Evolutionary conservation across 1,140 invertebrate species (phyloP).

Genomic region (Paracyclopina nana): DNA sequence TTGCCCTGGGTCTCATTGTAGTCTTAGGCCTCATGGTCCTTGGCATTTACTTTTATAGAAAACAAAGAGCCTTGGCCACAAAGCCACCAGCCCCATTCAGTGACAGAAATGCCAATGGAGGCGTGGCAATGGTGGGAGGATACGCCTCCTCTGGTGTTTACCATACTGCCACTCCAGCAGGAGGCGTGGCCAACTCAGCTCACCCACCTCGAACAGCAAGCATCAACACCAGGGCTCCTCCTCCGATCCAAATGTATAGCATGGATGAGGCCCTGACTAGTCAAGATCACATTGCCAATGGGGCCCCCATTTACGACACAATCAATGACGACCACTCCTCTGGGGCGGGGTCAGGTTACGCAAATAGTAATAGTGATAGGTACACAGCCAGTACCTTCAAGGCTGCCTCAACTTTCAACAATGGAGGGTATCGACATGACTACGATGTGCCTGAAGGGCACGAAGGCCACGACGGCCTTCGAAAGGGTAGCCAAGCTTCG

Average conservation of each 20-base stretch:
- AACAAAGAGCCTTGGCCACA: not conserved
- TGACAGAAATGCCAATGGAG: not conserved
- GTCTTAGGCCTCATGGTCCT: slow-evolving; percentile 3
- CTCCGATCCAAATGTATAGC: slow-evolving; percentile 13
- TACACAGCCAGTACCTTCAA: not conserved
- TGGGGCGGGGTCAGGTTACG: not conserved
- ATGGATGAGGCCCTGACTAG: slow-evolving; percentile 8
- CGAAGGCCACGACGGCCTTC: not conserved
- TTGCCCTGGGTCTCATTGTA: slow-evolving; percentile 11
- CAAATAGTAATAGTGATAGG: not conserved
- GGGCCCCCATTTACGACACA: slow-evolving; percentile 13
- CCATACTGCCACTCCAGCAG: not conserved
- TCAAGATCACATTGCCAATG: not conserved
- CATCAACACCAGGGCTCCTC: not conserved
- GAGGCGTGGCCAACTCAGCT: not conserved
- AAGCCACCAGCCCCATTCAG: not conserved
- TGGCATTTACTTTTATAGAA: slow-evolving; percentile 11
- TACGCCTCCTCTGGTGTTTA: not conserved
- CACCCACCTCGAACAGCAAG: not conserved
- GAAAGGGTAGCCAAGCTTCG: not conserved
- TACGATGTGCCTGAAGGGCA: slow-evolving; percentile 11
- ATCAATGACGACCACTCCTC: slow-evolving; percentile 10
- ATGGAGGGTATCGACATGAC: not conserved
- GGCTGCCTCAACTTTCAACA: not conserved
- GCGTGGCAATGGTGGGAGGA: not conserved